A percentile compares a stretch with the other conserved stretches of the same genome.
Conservation (phyloP, 2,113 vertebrate genomes). For the Labrus mixtus region DNA sequence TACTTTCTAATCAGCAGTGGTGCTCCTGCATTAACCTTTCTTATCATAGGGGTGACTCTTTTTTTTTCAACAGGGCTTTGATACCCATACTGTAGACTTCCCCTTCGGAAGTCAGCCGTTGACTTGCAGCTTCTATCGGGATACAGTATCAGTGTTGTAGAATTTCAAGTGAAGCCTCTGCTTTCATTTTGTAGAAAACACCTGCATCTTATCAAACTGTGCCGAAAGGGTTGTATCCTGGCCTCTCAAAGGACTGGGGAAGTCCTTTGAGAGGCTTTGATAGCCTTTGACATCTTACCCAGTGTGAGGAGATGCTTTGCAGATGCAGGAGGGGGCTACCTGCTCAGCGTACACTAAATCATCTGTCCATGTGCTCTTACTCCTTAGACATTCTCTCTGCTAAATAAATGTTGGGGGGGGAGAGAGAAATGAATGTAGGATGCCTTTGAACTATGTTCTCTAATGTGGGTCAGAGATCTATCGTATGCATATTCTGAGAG, state of each 20-base stretch:
- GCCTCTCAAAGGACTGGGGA: slow-evolving; percentile 44
- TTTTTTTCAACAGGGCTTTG: slow-evolving; percentile 59
- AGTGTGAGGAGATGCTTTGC: slow-evolving; percentile 58
- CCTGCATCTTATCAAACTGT: slow-evolving; percentile 77
- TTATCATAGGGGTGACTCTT: slow-evolving; percentile 55
- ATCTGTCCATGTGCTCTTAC: slow-evolving; percentile 33
- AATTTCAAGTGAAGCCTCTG: slow-evolving; percentile 66
- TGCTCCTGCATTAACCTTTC: slow-evolving; percentile 75
- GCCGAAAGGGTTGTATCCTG: slow-evolving; percentile 57
- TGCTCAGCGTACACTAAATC: slow-evolving; percentile 45
- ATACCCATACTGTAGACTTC: slow-evolving; percentile 55
- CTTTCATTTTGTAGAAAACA: slow-evolving; percentile 69
- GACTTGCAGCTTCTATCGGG: slow-evolving; percentile 67
- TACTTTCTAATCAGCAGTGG: slow-evolving; percentile 65
- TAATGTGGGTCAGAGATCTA: slow-evolving; percentile 84
- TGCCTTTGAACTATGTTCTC: slow-evolving; percentile 80
- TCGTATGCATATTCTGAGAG: slow-evolving; percentile 78
- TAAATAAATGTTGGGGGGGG: slow-evolving; percentile 53
- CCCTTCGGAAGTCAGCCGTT: slow-evolving; percentile 48
- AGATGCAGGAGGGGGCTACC: slow-evolving; percentile 54
- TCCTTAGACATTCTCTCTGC: slow-evolving; percentile 35
- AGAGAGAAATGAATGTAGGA: slow-evolving; percentile 60
- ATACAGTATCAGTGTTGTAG: slow-evolving; percentile 53
- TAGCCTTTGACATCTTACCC: slow-evolving; percentile 61
- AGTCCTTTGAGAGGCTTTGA: slow-evolving; percentile 63